phyloP scores from a whole-genome alignment of 2,113 vertebrate species.

The Taurulus bubalis region DNA sequence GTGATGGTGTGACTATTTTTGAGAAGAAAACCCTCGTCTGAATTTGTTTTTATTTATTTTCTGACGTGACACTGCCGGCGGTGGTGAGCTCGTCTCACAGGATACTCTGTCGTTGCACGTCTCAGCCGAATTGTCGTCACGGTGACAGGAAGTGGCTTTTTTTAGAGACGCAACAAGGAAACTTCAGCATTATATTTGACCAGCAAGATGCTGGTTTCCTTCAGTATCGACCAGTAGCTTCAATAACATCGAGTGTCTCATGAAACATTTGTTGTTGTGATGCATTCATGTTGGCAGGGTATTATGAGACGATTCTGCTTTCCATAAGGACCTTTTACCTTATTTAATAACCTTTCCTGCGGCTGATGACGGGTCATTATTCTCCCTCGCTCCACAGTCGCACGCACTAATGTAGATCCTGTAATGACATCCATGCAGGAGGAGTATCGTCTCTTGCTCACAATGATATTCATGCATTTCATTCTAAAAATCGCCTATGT shows the following conservation, averaged over 20 bases:
- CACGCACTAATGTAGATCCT: not conserved
- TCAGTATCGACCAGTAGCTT: not conserved
- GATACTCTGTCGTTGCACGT: slow-evolving; percentile 32
- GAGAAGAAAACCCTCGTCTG: not conserved
- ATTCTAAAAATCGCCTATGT: no score
- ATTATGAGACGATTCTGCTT: not conserved
- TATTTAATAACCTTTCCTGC: not conserved
- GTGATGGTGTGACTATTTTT: no score
- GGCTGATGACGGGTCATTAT: not conserved
- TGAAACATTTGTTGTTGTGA: not conserved
- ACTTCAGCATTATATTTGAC: not conserved
- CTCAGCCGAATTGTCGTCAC: slow-evolving; percentile 51
- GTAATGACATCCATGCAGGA: not conserved
- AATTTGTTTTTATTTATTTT: not conserved
- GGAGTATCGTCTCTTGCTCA: not conserved
- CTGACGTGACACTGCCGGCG: not conserved
- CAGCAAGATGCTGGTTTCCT: not conserved
- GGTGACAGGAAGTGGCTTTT: slow-evolving; percentile 76
- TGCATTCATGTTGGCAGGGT: not conserved
- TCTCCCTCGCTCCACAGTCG: not conserved
- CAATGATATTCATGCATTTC: no score
- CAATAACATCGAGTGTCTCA: not conserved
- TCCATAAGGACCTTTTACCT: not conserved
- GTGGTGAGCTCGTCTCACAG: slow-evolving; percentile 48
- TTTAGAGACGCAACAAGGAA: slow-evolving; percentile 18